Base-by-base conservation (phyloP, 1,140 invertebrate genomes). In the Holcopasites calliopsidis region DNA sequence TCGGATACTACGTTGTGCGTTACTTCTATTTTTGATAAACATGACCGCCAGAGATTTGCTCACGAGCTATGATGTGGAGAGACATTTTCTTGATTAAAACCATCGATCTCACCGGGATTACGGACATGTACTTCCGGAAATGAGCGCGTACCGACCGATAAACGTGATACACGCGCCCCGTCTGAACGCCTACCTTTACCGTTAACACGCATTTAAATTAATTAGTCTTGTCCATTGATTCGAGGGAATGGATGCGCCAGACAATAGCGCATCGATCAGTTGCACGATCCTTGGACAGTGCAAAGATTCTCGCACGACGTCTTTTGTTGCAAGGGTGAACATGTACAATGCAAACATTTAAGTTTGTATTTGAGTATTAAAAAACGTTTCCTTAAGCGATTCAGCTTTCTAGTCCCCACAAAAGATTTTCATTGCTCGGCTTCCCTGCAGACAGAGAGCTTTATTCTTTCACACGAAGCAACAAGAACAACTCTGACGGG, bases 81-180 rank as follows among this genome's bases (percentile, higher is more conserved):
- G 86, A 88, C 85, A 87, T 86, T 87, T 87, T 86, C 85, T 75
- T 88, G 86, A 88, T 88, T 88, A 88, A 88, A 88, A 88, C 77
- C 85, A 85, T 88, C 81, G 83, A 88, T 88, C 83, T 80, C 79
- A 54, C 58, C 65, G 76, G 83, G 83, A 85, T 80, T 87, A 79
- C 66, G 80, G 76, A 66, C 69, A 81, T 68, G 62, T 80, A 82
- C 79, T 82, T 77, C 64, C 73, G 80, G 79, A 82, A 81, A 82
- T 82, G 79, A 82, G 77, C 78, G 61, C 61, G 38, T 38, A 31
- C 60, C 47, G n/a, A 28, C 40, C 60, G 28, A 31, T 21, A 26
- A 38, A 10, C 54, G 18, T 21, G 23, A 28, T 50, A 11, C 31
- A 44, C 47, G 21, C 38, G 10, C n/a, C 33, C 40, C n/a, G 26